phyloP scores from a whole-genome alignment of 2,888 invertebrate genomes.

The Drosophila fulvimacula region DNA sequence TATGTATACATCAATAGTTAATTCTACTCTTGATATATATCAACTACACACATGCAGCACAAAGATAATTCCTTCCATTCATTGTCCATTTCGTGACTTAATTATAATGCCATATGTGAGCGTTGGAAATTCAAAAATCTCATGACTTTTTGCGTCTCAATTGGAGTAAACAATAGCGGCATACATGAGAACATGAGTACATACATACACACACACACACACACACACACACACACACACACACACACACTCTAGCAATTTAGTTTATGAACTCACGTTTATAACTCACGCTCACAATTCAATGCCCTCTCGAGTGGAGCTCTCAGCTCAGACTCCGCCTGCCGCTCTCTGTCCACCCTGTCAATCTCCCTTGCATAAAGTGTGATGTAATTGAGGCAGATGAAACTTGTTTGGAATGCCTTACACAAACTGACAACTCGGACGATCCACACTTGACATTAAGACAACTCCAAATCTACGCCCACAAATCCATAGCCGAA shows the following conservation, averaged over 20 bases:
- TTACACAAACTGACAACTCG: constrained; percentile 37
- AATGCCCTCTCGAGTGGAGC: constrained; percentile 23
- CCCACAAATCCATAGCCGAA: constrained; percentile 30
- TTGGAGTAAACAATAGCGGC: constrained; percentile 23
- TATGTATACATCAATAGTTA: neutral
- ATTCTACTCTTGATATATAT: neutral
- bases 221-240: neutral
- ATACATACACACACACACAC: neutral
- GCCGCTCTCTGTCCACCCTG: too few species aligned
- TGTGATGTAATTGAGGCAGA: constrained; percentile 40
- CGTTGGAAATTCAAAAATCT: neutral
- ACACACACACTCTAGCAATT: too few species aligned
- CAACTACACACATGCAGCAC: neutral
- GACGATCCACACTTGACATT: constrained; percentile 65
- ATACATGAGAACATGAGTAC: constrained; percentile 19
- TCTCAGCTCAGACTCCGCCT: neutral
- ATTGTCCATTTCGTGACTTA: constrained; percentile 11
- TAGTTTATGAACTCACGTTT: too few species aligned
- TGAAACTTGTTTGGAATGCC: constrained; percentile 39
- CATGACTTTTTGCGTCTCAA: constrained; percentile 15
- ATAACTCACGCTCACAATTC: constrained; percentile 10
- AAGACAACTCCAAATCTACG: constrained; percentile 45
- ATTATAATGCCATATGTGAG: constrained; percentile 3
- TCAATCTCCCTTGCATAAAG: neutral
- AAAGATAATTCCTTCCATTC: neutral